Base-by-base conservation (phyloP, 2,113 vertebrate species). In the Phalacrocorax aristotelis region DNA sequence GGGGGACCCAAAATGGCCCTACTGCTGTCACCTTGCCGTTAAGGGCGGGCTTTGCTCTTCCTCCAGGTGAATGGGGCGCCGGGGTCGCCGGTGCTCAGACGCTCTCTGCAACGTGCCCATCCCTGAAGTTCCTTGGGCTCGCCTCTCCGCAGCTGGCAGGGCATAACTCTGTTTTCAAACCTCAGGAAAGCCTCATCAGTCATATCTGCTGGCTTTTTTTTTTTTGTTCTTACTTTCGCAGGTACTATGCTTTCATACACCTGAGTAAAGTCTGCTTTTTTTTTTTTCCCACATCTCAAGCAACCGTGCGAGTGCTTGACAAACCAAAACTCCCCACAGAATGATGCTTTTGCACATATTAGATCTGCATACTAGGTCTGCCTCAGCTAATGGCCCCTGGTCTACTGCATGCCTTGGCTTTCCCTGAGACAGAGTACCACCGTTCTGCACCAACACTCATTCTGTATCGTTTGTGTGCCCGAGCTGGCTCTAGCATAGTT, bases 321-420 rank as follows among this genome's bases (percentile, higher is more conserved):
- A 60, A 48, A 42, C 38, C 21, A 36, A 16, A 78, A 14, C 17
- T 58, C 32, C 26, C 25, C 1, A 0, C 15, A 7, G 40, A 64
- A 15, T 0, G 18, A n/a, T 34, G 66, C 49, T 44, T 68, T 58
- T 26, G 49, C 51, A 36, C 0, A 0, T 5, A 0, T 6, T 40
- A 23, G 12, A 3, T 23, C 49, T 38, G 29, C 10, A 1, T 3
- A 2, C 27, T 10, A 26, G 3, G 4, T 55, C 46, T 87, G 60
- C 49, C 51, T 66, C 51, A 58, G 74, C 49, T 57, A 3, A 2
- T 2, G 5, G 42, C 9, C 34, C 13, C 15, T 11, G 30, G 3
- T 54, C 29, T 26, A 5, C 48, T 29, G 27, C 6, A 0, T 30
- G 13, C 44, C 20, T 3, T 4, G 15, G 40, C 40, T 21, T 83